Percentiles rank a stretch among this genome's conserved stretches.
Conservation (phyloP, 2,113 vertebrate genomes). For the Bubo bubo region DNA sequence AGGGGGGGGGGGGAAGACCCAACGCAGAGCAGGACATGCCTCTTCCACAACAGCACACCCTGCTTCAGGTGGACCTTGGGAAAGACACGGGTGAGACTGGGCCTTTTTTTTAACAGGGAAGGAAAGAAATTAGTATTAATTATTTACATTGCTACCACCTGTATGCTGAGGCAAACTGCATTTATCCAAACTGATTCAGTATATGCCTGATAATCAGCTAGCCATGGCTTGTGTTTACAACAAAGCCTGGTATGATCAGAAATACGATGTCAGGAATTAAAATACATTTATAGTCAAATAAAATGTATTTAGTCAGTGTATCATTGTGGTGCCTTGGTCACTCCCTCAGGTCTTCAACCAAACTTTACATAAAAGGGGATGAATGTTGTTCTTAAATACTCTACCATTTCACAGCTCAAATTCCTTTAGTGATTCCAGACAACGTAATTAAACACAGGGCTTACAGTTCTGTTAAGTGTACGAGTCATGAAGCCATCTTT, state of each 20-base stretch:
- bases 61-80: background rate
- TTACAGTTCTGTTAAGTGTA: background rate
- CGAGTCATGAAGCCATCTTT: slow-evolving; percentile 9
- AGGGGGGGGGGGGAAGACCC: background rate
- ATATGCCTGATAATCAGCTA: background rate
- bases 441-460: slow-evolving; percentile 19
- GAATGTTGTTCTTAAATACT: background rate
- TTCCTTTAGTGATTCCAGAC: slow-evolving; percentile 32
- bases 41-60: background rate
- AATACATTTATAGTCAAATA: background rate
- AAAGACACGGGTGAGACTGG: background rate
- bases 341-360: background rate
- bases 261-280: background rate
- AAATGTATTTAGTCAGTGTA: background rate
- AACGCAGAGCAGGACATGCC: background rate
- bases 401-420: background rate
- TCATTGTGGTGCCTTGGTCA: background rate
- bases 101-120: background rate
- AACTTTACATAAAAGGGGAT: background rate
- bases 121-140: background rate
- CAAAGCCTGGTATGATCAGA: background rate
- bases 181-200: background rate
- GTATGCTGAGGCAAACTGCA: background rate
- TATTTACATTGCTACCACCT: background rate
- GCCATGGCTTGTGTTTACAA: background rate